Evolutionary conservation across 2,113 vertebrate species (phyloP), one percentile per base, ranked within the genome.

Genomic region (Pungitius pungitius): DNA sequence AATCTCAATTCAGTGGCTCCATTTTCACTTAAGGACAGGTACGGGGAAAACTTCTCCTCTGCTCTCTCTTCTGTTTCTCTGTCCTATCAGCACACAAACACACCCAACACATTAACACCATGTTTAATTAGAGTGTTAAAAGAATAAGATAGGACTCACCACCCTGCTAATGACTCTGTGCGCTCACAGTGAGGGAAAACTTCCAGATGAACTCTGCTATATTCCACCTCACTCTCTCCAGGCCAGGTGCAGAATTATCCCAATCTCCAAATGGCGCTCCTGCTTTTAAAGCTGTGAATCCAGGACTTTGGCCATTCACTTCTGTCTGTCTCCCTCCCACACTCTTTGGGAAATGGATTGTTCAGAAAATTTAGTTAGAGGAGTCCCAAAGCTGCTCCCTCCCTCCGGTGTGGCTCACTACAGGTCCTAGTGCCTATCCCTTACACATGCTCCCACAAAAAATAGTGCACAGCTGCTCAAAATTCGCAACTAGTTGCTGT

Each of bases 351-450:
- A 92, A 91, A 91, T 91, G 89, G 90, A 90, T 92, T 92, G 91
- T 89, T 93, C 84, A 80, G 84, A 92, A 94, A 94, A 85, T 94
- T 94, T 88, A 87, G 82, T 57, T 73, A 85, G 77, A 87, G 80
- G 77, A 89, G 86, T 92, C 88, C 83, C 88, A 89, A 85, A 72
- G 84, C 90, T 91, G 69, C 86, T 85, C 88, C 89, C 86, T 87
- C 91, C 88, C 88, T 92, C 67, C 77, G 57, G 60, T 43, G 75
- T 59, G 87, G 69, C 75, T 85, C 61, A 63, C 87, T 80, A 55
- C 89, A 92, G 93, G 92, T 94, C 94, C 93, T 94, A 94, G 93
- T 94, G 93, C 93, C 92, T 88, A 80, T 91, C 42, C 17, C 39
- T 73, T 87, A 68, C 82, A 72, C 51, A 17, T 65, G 70, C n/a